Evolutionary conservation across 2,888 invertebrate species (phyloP).

Genomic region (Morinoia aosen): DNA sequence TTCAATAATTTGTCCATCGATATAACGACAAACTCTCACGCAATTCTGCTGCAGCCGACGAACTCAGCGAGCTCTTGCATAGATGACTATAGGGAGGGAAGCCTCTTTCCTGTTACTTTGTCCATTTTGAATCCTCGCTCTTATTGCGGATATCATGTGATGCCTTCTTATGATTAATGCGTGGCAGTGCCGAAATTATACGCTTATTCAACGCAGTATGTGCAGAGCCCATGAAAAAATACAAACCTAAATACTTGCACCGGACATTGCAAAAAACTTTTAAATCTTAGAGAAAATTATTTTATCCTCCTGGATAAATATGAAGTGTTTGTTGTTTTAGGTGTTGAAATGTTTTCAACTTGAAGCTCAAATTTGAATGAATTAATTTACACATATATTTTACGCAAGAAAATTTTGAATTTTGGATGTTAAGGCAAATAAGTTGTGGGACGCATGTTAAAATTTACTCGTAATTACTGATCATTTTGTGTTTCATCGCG

Average conservation of each 20-base stretch:
- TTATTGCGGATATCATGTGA: neutral
- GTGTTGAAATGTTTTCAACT: too few relatives aligned
- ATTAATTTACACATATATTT: too few relatives aligned
- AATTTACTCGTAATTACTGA: too few relatives aligned
- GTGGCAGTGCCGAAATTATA: neutral
- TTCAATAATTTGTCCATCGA: neutral
- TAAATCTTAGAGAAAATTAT: too few relatives aligned
- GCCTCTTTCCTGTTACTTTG: neutral
- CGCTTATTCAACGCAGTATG: neutral
- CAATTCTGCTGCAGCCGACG: neutral
- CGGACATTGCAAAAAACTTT: neutral
- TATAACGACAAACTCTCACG: neutral
- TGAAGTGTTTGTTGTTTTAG: too few relatives aligned
- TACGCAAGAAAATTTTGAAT: too few relatives aligned
- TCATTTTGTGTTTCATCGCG: too few relatives aligned
- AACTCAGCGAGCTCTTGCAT: neutral
- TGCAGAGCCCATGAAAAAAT: neutral
- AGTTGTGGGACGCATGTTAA: too few relatives aligned
- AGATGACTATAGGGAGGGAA: neutral
- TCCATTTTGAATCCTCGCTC: neutral
- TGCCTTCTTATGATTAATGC: neutral
- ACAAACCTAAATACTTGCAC: neutral
- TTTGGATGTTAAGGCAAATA: too few relatives aligned
- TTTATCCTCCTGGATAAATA: too few relatives aligned
- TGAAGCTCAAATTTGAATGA: too few relatives aligned